These are phyloP conservation scores for Zaprionus davidi DNA, from an alignment of 1,140 invertebrate species.

Conservation along the genomic window DNA sequence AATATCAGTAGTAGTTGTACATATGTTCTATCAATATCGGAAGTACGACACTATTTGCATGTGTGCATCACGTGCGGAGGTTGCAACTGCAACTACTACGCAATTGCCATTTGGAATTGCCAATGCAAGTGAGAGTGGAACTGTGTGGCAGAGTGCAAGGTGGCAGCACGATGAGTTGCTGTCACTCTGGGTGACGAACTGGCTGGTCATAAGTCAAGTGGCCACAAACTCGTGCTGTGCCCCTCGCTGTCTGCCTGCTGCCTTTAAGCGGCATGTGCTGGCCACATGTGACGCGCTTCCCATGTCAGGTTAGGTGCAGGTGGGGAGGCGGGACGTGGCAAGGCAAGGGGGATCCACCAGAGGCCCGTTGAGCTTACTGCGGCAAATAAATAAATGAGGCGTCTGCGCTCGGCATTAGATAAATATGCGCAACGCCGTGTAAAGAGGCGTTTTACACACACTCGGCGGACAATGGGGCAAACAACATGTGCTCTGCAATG, in stretches of 20 bases:
- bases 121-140: conserved; percentile 10
- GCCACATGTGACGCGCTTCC: conserved; percentile 66
- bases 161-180: neutral
- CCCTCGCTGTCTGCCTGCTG: neutral
- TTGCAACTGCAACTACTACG: conserved; percentile 17
- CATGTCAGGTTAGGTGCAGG: conserved; percentile 52
- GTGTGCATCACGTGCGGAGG: conserved; percentile 55
- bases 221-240: neutral
- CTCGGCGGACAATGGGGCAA: conserved; percentile 9
- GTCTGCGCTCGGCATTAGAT: conserved; percentile 51
- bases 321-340: neutral
- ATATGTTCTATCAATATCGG: conserved; percentile 50
- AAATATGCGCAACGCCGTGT: conserved; percentile 46
- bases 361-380: conserved; percentile 33
- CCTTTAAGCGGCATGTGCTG: conserved; percentile 16
- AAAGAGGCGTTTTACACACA: conserved; percentile 6
- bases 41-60: conserved; percentile 41
- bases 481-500: conserved; percentile 17
- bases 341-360: neutral
- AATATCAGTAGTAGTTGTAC: conserved; percentile 30
- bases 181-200: conserved; percentile 5
- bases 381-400: conserved; percentile 40
- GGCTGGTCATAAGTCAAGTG: conserved; percentile 21
- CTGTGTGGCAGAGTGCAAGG: neutral
- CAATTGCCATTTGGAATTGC: conserved; percentile 1